These are phyloP conservation scores for Nesometra sesokonis DNA, from an alignment of 35 echinoderm and acorn worm genomes.

Conservation along the genomic window DNA sequence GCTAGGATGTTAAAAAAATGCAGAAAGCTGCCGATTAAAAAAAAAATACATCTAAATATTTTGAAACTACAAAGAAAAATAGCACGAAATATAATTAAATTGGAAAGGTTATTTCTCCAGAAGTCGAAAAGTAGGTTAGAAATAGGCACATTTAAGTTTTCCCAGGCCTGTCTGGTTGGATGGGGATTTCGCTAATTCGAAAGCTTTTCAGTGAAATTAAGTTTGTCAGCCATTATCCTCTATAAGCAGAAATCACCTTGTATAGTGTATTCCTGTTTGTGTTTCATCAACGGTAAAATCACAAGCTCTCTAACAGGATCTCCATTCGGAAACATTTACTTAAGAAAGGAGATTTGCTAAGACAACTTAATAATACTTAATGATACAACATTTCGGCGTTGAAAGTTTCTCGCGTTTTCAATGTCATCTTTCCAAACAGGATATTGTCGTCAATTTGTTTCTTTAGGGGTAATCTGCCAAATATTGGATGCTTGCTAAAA, in stretches of 20 bases:
- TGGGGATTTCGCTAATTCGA: neutral
- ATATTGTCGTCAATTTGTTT: neutral
- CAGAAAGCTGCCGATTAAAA: too few relatives aligned
- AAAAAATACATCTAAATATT: too few relatives aligned
- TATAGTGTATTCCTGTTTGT: neutral
- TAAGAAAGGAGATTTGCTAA: neutral
- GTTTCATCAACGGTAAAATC: neutral
- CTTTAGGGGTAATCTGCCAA: neutral
- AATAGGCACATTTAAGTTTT: neutral
- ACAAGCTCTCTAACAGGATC: neutral
- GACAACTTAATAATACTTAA: neutral
- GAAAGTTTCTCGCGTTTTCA: neutral
- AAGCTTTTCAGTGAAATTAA: neutral
- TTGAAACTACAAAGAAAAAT: neutral
- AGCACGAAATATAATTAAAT: neutral
- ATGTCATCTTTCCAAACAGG: neutral
- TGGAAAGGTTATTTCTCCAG: neutral
- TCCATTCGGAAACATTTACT: neutral
- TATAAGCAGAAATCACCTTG: neutral
- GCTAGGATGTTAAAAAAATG: too few relatives aligned
- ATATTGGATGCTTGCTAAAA: neutral
- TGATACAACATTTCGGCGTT: neutral
- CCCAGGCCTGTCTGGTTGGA: neutral
- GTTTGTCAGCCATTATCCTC: neutral
- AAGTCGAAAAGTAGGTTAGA: neutral